Evolutionary conservation across 2,888 invertebrate species (phyloP).

Genomic region (Homarus gammarus): DNA sequence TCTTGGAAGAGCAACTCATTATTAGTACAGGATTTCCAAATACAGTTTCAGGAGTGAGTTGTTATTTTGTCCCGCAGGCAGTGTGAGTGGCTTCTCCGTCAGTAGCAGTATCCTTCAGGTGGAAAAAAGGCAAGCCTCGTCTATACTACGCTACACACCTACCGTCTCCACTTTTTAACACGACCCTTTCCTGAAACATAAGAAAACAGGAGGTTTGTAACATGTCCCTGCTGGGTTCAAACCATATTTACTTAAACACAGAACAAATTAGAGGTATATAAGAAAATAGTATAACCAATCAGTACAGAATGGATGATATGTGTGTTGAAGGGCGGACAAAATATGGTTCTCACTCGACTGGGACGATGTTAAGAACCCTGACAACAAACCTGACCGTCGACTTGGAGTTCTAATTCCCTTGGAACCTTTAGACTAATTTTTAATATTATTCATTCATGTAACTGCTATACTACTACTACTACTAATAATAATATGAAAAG

Average conservation of each 20-base stretch:
- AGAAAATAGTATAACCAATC: neutral
- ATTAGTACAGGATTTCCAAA: no score
- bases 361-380: neutral
- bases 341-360: neutral
- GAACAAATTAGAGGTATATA: neutral
- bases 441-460: no score
- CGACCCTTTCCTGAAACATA: constrained; percentile 6
- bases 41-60: no score
- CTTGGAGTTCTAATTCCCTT: no score
- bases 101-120: no score
- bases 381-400: no score
- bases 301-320: neutral
- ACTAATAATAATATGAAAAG: no score
- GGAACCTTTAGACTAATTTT: no score
- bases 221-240: neutral
- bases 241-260: neutral
- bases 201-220: constrained; percentile 2
- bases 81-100: no score
- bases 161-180: neutral
- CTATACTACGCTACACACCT: neutral
- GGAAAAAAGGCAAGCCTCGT: neutral
- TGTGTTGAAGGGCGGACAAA: neutral
- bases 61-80: no score
- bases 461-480: no score
- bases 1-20: no score